These are phyloP conservation scores for Gadus macrocephalus DNA, from an alignment of 2,113 vertebrate genomes.

Conservation along the genomic window DNA sequence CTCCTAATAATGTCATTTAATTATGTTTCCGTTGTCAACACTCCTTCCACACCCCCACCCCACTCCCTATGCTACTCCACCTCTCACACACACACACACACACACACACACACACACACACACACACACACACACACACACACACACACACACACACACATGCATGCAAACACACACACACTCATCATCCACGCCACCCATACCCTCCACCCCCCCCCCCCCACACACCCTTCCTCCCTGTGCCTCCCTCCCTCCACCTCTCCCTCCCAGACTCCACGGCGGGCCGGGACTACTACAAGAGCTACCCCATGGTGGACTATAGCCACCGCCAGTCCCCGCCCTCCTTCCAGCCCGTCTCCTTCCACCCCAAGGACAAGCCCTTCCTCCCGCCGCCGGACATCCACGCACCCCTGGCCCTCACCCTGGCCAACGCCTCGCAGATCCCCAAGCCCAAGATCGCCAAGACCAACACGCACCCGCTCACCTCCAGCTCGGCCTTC, in stretches of 20 bases:
- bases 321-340: constrained; percentile 65
- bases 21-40: too few species aligned
- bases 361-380: constrained; percentile 74
- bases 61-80: too few species aligned
- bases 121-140: too few species aligned
- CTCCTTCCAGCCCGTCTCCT: constrained; percentile 74
- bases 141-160: too few species aligned
- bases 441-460: constrained; percentile 79
- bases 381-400: constrained; percentile 73
- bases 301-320: constrained; percentile 75
- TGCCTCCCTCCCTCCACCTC: too few species aligned
- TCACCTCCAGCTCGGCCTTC: constrained; percentile 71
- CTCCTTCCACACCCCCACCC: too few species aligned
- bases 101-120: too few species aligned
- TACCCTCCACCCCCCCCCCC: not conserved
- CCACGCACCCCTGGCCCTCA: constrained; percentile 73
- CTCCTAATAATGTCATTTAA: too few species aligned
- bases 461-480: constrained; percentile 75
- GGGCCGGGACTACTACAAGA: constrained; percentile 81
- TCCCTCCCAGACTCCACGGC: constrained; percentile 64
- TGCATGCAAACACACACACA: too few species aligned
- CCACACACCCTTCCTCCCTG: not conserved
- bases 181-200: not conserved
- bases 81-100: too few species aligned
- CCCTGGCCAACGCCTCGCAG: constrained; percentile 67